A percentile compares a stretch with the other conserved stretches of the same genome.
These are phyloP conservation scores for Synergus umbraculus DNA, from an alignment of 2,888 invertebrate species.

Conservation along the genomic window DNA sequence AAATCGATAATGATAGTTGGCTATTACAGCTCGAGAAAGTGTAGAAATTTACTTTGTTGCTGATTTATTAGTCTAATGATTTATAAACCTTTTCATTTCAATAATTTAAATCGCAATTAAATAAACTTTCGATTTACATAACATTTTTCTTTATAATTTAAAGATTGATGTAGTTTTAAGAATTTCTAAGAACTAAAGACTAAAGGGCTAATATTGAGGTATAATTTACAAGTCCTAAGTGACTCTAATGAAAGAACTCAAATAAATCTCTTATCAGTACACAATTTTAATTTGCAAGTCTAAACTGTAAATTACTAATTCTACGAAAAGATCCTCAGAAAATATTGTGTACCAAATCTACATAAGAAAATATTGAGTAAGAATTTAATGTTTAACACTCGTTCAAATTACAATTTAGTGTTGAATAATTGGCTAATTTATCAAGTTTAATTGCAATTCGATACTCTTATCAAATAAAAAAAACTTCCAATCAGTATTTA, in stretches of 20 bases:
- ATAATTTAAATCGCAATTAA: not conserved
- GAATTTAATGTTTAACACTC: too few relatives aligned
- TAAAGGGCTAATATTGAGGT: not conserved
- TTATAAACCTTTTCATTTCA: too few relatives aligned
- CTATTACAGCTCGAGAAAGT: not conserved
- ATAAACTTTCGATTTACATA: not conserved
- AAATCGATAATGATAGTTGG: not conserved
- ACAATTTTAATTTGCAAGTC: too few relatives aligned
- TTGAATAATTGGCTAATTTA: too few relatives aligned
- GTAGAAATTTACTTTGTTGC: not conserved
- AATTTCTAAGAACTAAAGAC: not conserved
- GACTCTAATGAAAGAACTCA: not conserved
- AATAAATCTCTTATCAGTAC: not conserved
- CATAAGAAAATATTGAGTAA: not conserved
- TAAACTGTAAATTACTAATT: too few relatives aligned
- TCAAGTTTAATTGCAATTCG: too few relatives aligned
- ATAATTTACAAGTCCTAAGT: not conserved
- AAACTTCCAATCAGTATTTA: not conserved
- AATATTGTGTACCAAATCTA: not conserved
- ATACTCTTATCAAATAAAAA: too few relatives aligned
- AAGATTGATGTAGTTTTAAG: not conserved
- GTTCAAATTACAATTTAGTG: too few relatives aligned
- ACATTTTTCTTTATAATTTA: not conserved
- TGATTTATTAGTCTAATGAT: not conserved
- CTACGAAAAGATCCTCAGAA: not conserved